Conservation (phyloP, 2,113 vertebrate species). For the Brachionichthys hirsutus region DNA sequence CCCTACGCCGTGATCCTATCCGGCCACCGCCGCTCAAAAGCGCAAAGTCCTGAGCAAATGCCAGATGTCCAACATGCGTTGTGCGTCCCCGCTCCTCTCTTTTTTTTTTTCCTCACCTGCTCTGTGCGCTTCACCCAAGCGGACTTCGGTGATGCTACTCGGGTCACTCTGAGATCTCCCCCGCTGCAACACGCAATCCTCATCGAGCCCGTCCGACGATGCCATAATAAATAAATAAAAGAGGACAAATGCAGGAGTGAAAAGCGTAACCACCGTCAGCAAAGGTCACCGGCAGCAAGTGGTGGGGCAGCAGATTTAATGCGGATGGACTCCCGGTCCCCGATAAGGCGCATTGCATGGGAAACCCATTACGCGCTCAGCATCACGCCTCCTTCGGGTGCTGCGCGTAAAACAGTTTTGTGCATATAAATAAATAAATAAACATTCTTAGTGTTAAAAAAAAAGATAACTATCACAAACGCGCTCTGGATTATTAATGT, state of each 20-base stretch:
- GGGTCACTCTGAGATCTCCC: conserved; percentile 94
- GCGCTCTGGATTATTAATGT: not conserved
- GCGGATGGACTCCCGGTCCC: conserved; percentile 59
- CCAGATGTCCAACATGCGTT: conserved; percentile 29
- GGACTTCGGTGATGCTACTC: conserved; percentile 85
- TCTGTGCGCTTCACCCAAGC: conserved; percentile 74
- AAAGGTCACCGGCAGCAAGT: conserved; percentile 78
- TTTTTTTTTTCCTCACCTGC: conserved; percentile 75
- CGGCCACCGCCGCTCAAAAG: not conserved
- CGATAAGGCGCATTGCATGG: conserved; percentile 48
- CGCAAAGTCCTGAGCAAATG: not conserved
- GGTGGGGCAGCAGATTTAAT: conserved; percentile 49
- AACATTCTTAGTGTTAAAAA: too few relatives aligned
- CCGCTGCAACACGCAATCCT: conserved; percentile 84
- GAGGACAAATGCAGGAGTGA: conserved; percentile 40
- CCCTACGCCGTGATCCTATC: not conserved
- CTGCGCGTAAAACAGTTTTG: conserved; percentile 27
- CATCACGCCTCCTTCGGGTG: conserved; percentile 56
- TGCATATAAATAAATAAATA: too few relatives aligned
- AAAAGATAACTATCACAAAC: not conserved
- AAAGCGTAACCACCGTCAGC: conserved; percentile 58
- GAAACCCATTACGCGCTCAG: conserved; percentile 66
- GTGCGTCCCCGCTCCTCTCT: not conserved
- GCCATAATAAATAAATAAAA: conserved; percentile 79
- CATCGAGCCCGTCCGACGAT: conserved; percentile 81